These are phyloP conservation scores for Myotis vivesi DNA, from an alignment of 2,797 vertebrate species.

Conservation along the genomic window DNA sequence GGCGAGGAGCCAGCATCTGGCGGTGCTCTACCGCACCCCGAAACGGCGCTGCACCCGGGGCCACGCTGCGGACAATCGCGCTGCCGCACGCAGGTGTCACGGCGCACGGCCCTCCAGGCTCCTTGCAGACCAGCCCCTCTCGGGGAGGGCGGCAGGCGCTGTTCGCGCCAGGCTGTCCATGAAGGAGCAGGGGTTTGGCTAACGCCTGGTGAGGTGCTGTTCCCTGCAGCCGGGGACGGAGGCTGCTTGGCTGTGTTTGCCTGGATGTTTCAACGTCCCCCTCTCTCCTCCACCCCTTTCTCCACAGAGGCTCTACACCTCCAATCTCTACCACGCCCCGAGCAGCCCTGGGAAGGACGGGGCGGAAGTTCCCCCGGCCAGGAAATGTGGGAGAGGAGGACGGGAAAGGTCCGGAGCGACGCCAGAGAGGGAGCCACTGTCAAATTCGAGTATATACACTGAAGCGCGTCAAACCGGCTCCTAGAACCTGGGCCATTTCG, in stretches of 20 bases:
- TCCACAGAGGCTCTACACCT: neutral
- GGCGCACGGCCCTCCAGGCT: neutral
- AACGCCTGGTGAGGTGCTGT: neutral
- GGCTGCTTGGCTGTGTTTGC: neutral
- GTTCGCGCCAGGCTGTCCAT: neutral
- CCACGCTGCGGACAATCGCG: neutral
- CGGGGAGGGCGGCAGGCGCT: neutral
- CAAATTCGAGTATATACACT: neutral
- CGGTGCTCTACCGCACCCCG: neutral
- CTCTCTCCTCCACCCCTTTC: neutral
- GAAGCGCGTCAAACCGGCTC: neutral
- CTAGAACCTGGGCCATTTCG: neutral
- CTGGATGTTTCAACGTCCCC: neutral
- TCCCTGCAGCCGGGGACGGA: neutral
- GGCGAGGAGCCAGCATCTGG: neutral
- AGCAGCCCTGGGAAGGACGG: neutral
- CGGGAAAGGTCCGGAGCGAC: neutral
- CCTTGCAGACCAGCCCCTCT: neutral
- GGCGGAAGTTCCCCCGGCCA: slow-evolving; percentile 3
- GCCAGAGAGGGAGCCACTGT: neutral
- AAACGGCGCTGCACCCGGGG: neutral
- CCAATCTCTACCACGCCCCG: neutral
- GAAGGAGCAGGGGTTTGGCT: neutral
- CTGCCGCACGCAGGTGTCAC: slow-evolving; percentile 40
- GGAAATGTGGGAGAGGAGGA: neutral